Base-by-base conservation (phyloP, 1,140 invertebrate genomes). In the Octopus bimaculoides region DNA sequence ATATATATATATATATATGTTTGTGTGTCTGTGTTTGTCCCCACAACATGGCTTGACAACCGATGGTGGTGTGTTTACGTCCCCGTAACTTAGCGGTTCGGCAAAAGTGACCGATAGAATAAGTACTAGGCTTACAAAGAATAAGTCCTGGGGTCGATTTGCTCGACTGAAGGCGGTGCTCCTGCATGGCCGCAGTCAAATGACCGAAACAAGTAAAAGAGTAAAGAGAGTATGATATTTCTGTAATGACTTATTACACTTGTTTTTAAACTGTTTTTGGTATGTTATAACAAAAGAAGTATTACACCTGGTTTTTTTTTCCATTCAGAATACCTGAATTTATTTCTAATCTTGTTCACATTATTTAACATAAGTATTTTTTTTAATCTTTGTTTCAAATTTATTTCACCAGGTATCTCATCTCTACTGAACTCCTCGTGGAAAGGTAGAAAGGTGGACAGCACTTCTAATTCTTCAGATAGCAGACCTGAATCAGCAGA, bases 341-440 rank as follows among this genome's bases (percentile, higher is more conserved):
- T 14, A 66, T 14, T 66, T 12, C 12, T 66, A 66, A 2, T 66
- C n/a, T 12, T 66, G 12, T n/a, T 14, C 61, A 14, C 12, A 66
- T 66, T 12, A 66, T 66, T 12, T 66, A n/a, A 2, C n/a, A 66
- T 1, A 14, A n/a, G 61, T 12, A 66, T 66, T 12, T 66, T 66
- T 66, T 14, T 66, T 1, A 66, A 66, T 14, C 12, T 66, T 14
- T 14, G 12, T n/a, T 66, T 66, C 12, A 4, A 20, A n/a, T 26
- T 73, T 74, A 52, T 71, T 79, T 81, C 71, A 54, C 56, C 69
- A 84, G 83, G 81, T 77, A 53, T 82, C 56, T 79, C 81, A 17
- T 54, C 71, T 66, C 76, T 75, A 54, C 52, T 74, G 52, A 77
- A 52, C 69, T 12, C 8, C 81, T 10, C 79, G 78, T 26, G 80